Evolutionary conservation across 2,888 invertebrate species (phyloP), one percentile per base, ranked within the genome.

Genomic region (Tetranychus piercei): DNA sequence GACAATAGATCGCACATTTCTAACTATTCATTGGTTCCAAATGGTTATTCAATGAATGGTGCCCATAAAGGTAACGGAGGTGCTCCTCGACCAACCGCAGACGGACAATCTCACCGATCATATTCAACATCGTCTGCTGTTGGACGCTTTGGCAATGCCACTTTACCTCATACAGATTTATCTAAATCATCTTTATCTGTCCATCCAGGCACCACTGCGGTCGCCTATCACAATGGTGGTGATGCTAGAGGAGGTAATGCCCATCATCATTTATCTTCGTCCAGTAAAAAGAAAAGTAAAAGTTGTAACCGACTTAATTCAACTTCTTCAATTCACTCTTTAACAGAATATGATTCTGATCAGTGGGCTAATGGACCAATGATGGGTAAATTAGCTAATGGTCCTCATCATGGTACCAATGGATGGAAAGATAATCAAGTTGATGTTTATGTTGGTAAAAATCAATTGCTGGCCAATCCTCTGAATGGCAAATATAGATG

Each of bases 381-480:
- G 22, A 69, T 69, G 20, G 69, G 9, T 3, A 55, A 55, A 55
- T 15, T 55, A 15, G 15, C 55, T 2, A 55, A 55, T 55, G 55
- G 55, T 69, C 22, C 9, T 23, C 69, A 69, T 23, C 69, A 69
- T 69, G 11, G 11, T 73, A 74, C 75, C 72, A 74, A 73, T 73
- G 78, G 76, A n/a, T 94, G 93, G 93, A 92, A 93, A 79, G 93
- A 93, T 83, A 92, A 93, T 83, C 93, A 93, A 82, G 92, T 93
- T 90, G 93, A 93, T 80, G 92, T 93, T 81, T 93, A 94, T 84
- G 92, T 92, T 89, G 90, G 92, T 76, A 87, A 92, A 81, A 92
- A 93, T 84, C 90, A 91, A 77, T 76, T 77, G 72, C 65, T 76
- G 18, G 71, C 76, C 11, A 71, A 69, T 69, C 69, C 69, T 20